Evolutionary conservation across 1,140 invertebrate genomes (phyloP), one percentile per base, ranked within the genome.

Genomic region (Monomorium pharaonis): DNA sequence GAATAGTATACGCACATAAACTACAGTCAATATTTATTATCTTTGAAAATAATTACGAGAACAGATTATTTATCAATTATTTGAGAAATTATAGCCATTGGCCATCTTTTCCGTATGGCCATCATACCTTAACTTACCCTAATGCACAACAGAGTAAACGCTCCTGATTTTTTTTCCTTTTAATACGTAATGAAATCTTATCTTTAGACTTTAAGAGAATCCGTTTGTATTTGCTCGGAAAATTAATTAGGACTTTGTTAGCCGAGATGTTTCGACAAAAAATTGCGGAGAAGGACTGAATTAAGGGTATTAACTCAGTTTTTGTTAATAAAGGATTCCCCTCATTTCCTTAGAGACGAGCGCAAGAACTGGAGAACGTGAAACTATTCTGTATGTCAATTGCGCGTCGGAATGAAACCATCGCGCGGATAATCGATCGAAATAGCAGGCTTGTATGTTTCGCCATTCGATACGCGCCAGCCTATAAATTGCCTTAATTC

Each of bases 401-500:
- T 33, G 24, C 63, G 18, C 44, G 10, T 33, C 30, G 24, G 27
- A 24, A 49, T 70, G n/a, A 18, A 49, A 70, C 24, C 44, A 16
- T 16, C 42, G 24, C 44, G 9, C 6, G 1, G 24, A 18, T 27
- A 49, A 60, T 74, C 44, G 56, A 47, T 4, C 44, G 16, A 21
- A 44, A 67, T 67, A 27, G n/a, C n/a, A 63, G 33, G 9, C 16
- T 51, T 21, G 77, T 47, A 10, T 30, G 60, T 49, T n/a, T 33
- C 33, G 69, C 80, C 65, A 47, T 42, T 75, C 51, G 30, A 75
- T 77, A 47, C 70, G 30, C 47, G 24, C 9, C 54, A 42, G 30
- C 49, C 27, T 49, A 30, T 60, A 77, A 76, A 60, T 84, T 70
- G 44, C 16, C 44, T 80, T 67, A 80, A 80, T 85, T 80, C 74